Evolutionary conservation across 2,888 invertebrate species (phyloP).

Genomic region (Gymnosoma rotundatum): DNA sequence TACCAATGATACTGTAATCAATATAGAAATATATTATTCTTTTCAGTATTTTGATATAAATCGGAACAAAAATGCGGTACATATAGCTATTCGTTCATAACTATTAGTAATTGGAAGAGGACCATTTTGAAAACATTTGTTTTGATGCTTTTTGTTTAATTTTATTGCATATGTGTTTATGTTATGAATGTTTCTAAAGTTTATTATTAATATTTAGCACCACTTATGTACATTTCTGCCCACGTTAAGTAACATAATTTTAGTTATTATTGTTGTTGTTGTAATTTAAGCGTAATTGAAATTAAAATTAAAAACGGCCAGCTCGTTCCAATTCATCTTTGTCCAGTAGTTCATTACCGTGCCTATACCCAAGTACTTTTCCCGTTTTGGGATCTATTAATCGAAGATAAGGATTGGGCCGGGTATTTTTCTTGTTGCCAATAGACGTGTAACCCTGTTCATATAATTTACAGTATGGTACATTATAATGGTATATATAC

Average conservation of each 20-base stretch:
- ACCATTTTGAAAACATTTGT: too few species aligned
- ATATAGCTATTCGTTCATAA: too few species aligned
- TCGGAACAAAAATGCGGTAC: too few species aligned
- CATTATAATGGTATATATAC: constrained; percentile 88
- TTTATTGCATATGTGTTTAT: too few species aligned
- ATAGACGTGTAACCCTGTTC: constrained; percentile 95
- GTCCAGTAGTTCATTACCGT: constrained; percentile 86
- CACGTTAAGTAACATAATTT: too few species aligned
- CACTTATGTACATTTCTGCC: background rate
- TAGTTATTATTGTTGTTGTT: too few species aligned
- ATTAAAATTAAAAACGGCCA: constrained; percentile 74
- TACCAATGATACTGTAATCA: too few species aligned
- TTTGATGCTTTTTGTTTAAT: too few species aligned
- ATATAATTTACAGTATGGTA: constrained; percentile 96
- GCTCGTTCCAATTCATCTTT: constrained; percentile 78
- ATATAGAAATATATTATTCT: too few species aligned
- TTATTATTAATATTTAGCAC: background rate
- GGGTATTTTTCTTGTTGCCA: constrained; percentile 91
- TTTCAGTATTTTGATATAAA: too few species aligned
- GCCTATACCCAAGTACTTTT: constrained; percentile 83
- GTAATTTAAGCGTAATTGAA: background rate
- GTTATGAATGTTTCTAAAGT: too few species aligned
- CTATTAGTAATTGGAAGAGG: too few species aligned
- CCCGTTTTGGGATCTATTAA: constrained; percentile 82
- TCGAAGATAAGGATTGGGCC: constrained; percentile 89